Evolutionary conservation across 1,140 invertebrate species (phyloP).

Genomic region (Periplaneta americana): DNA sequence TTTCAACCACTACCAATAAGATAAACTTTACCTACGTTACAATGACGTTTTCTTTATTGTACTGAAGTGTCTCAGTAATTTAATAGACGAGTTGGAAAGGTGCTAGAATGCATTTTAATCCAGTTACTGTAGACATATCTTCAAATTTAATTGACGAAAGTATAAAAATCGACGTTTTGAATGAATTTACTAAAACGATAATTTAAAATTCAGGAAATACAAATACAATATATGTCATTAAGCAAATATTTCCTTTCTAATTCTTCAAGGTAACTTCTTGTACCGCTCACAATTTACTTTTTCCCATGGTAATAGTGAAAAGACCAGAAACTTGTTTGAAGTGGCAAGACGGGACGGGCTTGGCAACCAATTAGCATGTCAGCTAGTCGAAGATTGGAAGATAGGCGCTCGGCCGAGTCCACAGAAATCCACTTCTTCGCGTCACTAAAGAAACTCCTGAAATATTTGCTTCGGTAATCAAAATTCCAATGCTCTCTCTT

Average conservation of each 20-base stretch:
- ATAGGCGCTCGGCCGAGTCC: too few relatives aligned
- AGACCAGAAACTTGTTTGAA: not conserved
- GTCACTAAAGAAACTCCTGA: not conserved
- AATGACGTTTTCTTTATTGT: too few relatives aligned
- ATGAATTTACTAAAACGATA: not conserved
- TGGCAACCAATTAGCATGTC: not conserved
- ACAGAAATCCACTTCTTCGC: too few relatives aligned
- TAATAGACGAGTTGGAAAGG: too few relatives aligned
- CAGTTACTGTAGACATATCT: too few relatives aligned
- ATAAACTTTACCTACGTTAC: too few relatives aligned
- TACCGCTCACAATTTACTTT: not conserved
- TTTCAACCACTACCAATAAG: too few relatives aligned
- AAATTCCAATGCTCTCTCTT: too few relatives aligned
- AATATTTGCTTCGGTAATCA: not conserved
- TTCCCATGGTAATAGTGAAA: not conserved
- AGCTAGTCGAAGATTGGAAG: not conserved
- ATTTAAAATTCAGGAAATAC: not conserved
- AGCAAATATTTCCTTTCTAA: not conserved
- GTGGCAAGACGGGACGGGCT: not conserved
- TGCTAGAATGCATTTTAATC: too few relatives aligned
- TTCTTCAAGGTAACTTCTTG: not conserved
- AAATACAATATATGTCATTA: not conserved
- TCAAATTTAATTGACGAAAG: too few relatives aligned
- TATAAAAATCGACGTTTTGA: too few relatives aligned
- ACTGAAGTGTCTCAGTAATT: too few relatives aligned